Conservation (phyloP, 2,888 invertebrate genomes). For the Lochmaea capreae region DNA sequence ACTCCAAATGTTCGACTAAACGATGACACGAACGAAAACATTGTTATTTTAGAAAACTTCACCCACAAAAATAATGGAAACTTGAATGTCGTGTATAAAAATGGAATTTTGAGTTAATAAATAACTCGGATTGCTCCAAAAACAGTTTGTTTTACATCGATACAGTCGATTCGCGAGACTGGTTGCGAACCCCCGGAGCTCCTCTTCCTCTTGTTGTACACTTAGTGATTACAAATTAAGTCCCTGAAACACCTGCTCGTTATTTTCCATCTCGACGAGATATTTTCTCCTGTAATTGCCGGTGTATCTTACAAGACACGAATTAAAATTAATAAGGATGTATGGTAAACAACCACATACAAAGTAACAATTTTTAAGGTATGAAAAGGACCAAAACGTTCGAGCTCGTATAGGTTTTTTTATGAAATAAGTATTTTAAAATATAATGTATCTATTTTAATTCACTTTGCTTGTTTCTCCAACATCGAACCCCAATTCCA, state of each 20-base stretch:
- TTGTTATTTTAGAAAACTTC: no score
- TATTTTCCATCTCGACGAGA: slow-evolving; percentile 13
- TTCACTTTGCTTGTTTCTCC: background rate
- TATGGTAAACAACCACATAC: background rate
- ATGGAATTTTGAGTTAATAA: background rate
- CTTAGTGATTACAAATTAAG: slow-evolving; percentile 5
- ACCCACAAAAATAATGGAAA: no score
- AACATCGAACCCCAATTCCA: background rate
- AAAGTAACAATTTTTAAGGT: no score
- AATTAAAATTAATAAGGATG: background rate
- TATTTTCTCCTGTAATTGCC: slow-evolving; percentile 10
- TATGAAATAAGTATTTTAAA: no score
- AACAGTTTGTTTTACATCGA: slow-evolving; percentile 1
- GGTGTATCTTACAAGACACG: background rate
- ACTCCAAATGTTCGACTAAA: no score
- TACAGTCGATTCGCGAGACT: background rate
- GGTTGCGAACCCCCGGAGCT: background rate
- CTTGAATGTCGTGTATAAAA: background rate
- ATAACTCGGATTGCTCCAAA: background rate
- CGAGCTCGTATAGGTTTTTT: no score
- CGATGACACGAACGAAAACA: no score
- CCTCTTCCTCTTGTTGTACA: background rate
- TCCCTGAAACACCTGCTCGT: slow-evolving; percentile 15
- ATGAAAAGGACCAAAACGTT: no score
- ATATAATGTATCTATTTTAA: background rate